A percentile compares a stretch with the other conserved stretches of the same genome.
These are phyloP conservation scores for Sarcophaga peregrina DNA, from an alignment of 1,140 invertebrate genomes.

Conservation along the genomic window DNA sequence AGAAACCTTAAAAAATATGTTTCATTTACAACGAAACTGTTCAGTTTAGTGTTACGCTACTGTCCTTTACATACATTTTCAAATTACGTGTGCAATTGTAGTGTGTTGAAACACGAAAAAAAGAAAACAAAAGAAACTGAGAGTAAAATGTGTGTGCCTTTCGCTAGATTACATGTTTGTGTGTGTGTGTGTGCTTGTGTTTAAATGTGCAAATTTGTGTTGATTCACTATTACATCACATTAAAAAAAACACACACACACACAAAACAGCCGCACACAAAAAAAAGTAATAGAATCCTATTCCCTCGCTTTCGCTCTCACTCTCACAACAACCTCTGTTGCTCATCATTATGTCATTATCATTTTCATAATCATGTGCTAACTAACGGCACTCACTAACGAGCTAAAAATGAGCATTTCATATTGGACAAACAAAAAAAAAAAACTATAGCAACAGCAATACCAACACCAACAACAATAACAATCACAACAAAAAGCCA, in stretches of 20 bases:
- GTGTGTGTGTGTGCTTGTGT: neutral
- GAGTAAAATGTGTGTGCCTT: neutral
- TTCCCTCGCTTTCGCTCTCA: neutral
- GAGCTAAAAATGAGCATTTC: conserved; percentile 14
- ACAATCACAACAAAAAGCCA: neutral
- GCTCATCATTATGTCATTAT: neutral
- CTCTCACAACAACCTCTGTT: neutral
- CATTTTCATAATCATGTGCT: neutral
- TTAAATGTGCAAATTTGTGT: neutral
- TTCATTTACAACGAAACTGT: too few species aligned
- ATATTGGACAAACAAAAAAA: neutral
- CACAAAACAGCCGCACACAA: neutral
- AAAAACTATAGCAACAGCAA: neutral
- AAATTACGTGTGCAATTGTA: too few species aligned
- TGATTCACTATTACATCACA: neutral
- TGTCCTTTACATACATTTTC: too few species aligned
- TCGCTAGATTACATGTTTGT: too few species aligned
- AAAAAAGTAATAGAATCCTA: neutral
- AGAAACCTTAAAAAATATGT: too few species aligned
- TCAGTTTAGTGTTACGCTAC: too few species aligned
- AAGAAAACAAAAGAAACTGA: neutral
- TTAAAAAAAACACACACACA: too few species aligned
- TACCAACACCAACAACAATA: neutral
- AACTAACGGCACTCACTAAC: neutral
- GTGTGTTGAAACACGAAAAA: neutral